Evolutionary conservation across 2,797 vertebrate species (phyloP).

Genomic region (Leptoclinus maculatus): DNA sequence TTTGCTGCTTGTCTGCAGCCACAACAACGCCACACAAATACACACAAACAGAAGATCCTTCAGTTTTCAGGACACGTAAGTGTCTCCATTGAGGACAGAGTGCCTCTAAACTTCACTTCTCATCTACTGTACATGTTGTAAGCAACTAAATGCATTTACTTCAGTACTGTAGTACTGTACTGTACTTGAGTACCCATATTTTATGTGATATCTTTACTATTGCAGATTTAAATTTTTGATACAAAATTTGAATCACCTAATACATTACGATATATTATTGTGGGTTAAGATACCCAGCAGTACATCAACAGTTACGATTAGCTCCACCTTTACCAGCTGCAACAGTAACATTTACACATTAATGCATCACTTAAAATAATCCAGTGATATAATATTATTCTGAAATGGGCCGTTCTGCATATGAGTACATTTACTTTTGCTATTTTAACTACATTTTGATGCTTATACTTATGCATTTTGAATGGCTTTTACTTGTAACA

Average conservation of each 20-base stretch:
- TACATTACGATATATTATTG: background rate
- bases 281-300: too few species aligned
- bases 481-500: background rate
- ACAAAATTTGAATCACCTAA: background rate
- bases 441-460: background rate
- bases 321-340: too few species aligned
- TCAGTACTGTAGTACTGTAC: background rate
- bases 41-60: constrained; percentile 5
- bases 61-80: background rate
- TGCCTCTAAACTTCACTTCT: constrained; percentile 5
- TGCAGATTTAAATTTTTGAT: background rate
- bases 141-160: background rate
- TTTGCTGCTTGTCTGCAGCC: constrained; percentile 21
- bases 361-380: background rate
- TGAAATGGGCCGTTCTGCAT: too few species aligned
- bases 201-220: background rate
- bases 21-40: constrained; percentile 5
- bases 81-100: background rate
- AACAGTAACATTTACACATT: background rate
- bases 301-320: too few species aligned
- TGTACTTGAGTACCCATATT: too few species aligned
- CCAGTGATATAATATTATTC: background rate
- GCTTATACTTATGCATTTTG: background rate
- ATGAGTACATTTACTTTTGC: background rate
- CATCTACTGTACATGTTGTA: background rate